Conservation (phyloP, 2,797 vertebrate species). For the Ctenopoma kingsleyae region DNA sequence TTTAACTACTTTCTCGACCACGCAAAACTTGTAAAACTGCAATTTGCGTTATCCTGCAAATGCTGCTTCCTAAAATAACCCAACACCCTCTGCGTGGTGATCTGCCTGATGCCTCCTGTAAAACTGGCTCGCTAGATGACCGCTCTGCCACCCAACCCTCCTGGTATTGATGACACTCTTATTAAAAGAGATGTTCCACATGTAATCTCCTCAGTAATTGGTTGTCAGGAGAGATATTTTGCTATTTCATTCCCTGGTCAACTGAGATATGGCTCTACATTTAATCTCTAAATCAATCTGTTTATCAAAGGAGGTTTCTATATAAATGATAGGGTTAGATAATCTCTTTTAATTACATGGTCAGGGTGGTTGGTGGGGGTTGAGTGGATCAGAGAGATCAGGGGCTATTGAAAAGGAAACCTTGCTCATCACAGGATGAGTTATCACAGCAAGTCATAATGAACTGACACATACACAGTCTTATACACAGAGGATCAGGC, state of each 20-base stretch:
- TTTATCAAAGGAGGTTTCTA: slow-evolving; percentile 15
- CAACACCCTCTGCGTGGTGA: slow-evolving; percentile 5
- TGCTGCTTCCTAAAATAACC: slow-evolving; percentile 57
- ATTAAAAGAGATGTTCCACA: slow-evolving; percentile 65
- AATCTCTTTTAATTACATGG: slow-evolving; percentile 27
- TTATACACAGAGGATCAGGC: not conserved
- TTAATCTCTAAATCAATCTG: slow-evolving; percentile 39
- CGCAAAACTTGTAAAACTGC: slow-evolving; percentile 43
- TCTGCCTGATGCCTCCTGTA: slow-evolving; percentile 40
- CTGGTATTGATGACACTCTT: slow-evolving; percentile 51
- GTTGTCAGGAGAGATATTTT: slow-evolving; percentile 50
- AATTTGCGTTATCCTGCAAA: slow-evolving; percentile 53
- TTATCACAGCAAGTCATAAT: not conserved
- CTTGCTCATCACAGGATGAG: slow-evolving; percentile 12
- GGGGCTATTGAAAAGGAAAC: slow-evolving; percentile 32
- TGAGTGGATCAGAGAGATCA: slow-evolving; percentile 28
- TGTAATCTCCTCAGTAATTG: slow-evolving; percentile 67
- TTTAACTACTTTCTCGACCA: slow-evolving; percentile 24
- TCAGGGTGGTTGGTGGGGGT: not conserved
- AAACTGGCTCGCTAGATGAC: slow-evolving; percentile 46
- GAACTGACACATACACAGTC: not conserved
- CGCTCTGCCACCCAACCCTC: slow-evolving; percentile 27
- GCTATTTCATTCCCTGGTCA: slow-evolving; percentile 44
- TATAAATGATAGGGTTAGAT: slow-evolving; percentile 34
- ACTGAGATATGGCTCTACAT: slow-evolving; percentile 22